These are phyloP conservation scores for Drosophila elegans DNA, from an alignment of 1,140 invertebrate species.

Conservation along the genomic window DNA sequence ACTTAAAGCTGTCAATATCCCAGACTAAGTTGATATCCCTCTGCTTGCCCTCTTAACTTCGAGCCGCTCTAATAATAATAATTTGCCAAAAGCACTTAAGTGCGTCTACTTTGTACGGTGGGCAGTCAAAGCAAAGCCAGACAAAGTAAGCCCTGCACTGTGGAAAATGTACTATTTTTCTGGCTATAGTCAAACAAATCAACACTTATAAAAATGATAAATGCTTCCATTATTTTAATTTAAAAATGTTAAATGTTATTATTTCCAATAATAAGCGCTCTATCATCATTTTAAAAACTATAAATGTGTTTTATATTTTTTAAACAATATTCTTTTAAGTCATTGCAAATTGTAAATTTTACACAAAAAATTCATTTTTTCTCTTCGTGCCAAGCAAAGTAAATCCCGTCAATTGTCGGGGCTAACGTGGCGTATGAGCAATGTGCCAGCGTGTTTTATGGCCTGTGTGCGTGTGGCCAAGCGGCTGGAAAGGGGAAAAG, in stretches of 20 bases:
- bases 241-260: no score
- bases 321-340: no score
- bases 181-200: no score
- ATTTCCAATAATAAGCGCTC: no score
- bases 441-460: constrained; percentile 73
- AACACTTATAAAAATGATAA: no score
- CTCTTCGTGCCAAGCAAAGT: constrained; percentile 31
- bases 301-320: no score
- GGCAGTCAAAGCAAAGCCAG: constrained; percentile 24
- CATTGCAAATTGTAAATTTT: neutral
- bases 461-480: constrained; percentile 69
- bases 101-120: constrained; percentile 66
- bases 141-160: constrained; percentile 15
- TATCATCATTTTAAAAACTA: no score
- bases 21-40: constrained; percentile 35
- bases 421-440: constrained; percentile 72
- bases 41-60: constrained; percentile 2
- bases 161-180: neutral
- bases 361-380: neutral
- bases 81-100: constrained; percentile 82
- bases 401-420: constrained; percentile 72
- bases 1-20: constrained; percentile 75
- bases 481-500: constrained; percentile 26
- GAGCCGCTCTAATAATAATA: constrained; percentile 73
- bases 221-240: no score